phyloP scores from a whole-genome alignment of 1,140 invertebrate genomes.

The Trichonephila inaurata region DNA sequence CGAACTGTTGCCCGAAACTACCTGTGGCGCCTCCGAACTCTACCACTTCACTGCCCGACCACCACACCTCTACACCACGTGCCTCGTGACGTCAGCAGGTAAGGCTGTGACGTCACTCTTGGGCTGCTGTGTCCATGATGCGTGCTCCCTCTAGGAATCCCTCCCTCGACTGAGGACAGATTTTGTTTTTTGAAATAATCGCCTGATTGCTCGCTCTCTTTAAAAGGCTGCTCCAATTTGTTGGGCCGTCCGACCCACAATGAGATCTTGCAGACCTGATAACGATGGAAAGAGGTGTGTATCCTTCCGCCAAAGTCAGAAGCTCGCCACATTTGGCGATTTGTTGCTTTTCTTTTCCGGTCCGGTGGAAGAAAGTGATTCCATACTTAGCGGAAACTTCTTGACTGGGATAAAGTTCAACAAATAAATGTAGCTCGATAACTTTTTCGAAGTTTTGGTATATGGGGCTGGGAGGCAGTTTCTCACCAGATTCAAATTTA shows the following conservation, averaged over 20 bases:
- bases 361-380: not conserved
- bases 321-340: slow-evolving; percentile 59
- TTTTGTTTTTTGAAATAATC: slow-evolving; percentile 37
- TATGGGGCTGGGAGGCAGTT: not conserved
- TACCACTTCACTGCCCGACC: slow-evolving; percentile 69
- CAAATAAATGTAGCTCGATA: not conserved
- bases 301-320: slow-evolving; percentile 72
- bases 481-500: not conserved
- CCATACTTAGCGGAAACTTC: not conserved
- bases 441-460: not conserved
- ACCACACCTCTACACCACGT: slow-evolving; percentile 75
- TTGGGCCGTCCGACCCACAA: slow-evolving; percentile 48
- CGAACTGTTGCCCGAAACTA: slow-evolving; percentile 73
- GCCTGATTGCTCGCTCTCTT: slow-evolving; percentile 36
- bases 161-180: slow-evolving; percentile 12
- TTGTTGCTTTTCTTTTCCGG: not conserved
- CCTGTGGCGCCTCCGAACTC: slow-evolving; percentile 74
- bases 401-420: not conserved
- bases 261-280: slow-evolving; percentile 67
- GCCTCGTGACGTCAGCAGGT: slow-evolving; percentile 74
- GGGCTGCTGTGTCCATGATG: slow-evolving; percentile 65
- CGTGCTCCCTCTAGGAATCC: slow-evolving; percentile 14
- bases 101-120: slow-evolving; percentile 67
- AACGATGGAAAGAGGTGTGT: slow-evolving; percentile 70
- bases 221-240: slow-evolving; percentile 30